These are phyloP conservation scores for Hepsetus odoe DNA, from an alignment of 2,113 vertebrate species.

Conservation along the genomic window DNA sequence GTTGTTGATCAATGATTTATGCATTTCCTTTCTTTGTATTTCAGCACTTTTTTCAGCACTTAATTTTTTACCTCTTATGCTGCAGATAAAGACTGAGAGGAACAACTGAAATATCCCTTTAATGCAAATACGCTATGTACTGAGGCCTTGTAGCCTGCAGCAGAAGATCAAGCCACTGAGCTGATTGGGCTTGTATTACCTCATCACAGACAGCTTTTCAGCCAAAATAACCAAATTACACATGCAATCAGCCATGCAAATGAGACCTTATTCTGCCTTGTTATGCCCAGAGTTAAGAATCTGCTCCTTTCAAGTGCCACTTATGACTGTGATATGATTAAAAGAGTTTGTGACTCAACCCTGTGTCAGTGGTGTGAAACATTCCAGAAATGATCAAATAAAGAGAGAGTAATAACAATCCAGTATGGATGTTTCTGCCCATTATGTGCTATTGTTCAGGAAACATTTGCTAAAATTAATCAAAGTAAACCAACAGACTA, in stretches of 20 bases:
- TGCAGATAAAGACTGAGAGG: not conserved
- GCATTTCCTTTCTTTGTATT: no score
- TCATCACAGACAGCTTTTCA: slow-evolving; percentile 47
- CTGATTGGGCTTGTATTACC: slow-evolving; percentile 56
- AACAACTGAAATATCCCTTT: not conserved
- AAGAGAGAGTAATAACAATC: slow-evolving; percentile 37
- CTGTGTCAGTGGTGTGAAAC: slow-evolving; percentile 54
- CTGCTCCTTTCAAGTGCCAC: slow-evolving; percentile 42
- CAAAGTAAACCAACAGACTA: not conserved
- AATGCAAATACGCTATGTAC: not conserved
- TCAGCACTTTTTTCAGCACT: no score
- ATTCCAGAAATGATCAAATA: slow-evolving; percentile 52
- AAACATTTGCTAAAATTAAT: no score
- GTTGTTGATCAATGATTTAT: no score
- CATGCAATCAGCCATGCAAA: slow-evolving; percentile 65
- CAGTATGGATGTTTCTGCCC: not conserved
- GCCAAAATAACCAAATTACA: slow-evolving; percentile 55
- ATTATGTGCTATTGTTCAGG: not conserved
- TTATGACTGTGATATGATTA: slow-evolving; percentile 55
- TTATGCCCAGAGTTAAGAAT: slow-evolving; percentile 57
- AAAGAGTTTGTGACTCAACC: slow-evolving; percentile 55
- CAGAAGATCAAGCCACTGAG: not conserved
- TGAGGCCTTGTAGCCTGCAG: not conserved
- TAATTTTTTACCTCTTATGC: no score
- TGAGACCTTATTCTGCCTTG: slow-evolving; percentile 55